Base-by-base conservation (phyloP, 35 echinoderm and acorn worm species). In the Ptychodera flava region DNA sequence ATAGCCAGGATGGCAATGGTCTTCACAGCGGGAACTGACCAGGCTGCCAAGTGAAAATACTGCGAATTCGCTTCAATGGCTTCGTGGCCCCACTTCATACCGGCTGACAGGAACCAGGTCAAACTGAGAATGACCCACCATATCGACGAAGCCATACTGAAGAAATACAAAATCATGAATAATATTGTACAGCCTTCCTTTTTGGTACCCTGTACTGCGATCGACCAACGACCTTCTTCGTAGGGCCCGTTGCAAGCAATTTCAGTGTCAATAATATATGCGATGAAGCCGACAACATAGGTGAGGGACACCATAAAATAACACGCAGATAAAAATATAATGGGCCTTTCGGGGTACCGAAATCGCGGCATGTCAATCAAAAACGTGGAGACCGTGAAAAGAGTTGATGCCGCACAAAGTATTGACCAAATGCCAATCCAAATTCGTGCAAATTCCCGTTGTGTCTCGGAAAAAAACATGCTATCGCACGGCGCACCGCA, bases 51-150 rank as follows among this genome's bases (percentile, higher is more conserved):
- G 38, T 99, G 96, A 78, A 99, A 99, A 89, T 94, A 99, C 53
- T 99, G 96, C 22, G 96, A 94, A 81, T 99, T 99, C 15, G 92
- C 84, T 35, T 99, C 96, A 36, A 99, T 99, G 35, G 96, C 96
- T 88, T 99, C 96, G 34, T 99, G 96, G 45, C 96, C 93, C 96
- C 96, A 99, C 81, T 99, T 99, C 84, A 99, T 82, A 16, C 96
- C 96, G 78, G 96, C 96, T 32, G 96, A 92, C 1, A 99, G 78
- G 90, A 99, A 99, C 96, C 96, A 99, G 1, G 96, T 99, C 37
- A 99, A 88, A 90, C 96, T 99, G 29, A 99, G 88, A 31, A 99
- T 78, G 1, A 99, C 96, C 96, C 96, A 99, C 96, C 96, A 99
- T 80, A 99, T 80, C 28, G 93, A 99, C 1, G 96, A 99, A 82